Conservation (phyloP, 2,113 vertebrate species). For the Nipponia nippon region DNA sequence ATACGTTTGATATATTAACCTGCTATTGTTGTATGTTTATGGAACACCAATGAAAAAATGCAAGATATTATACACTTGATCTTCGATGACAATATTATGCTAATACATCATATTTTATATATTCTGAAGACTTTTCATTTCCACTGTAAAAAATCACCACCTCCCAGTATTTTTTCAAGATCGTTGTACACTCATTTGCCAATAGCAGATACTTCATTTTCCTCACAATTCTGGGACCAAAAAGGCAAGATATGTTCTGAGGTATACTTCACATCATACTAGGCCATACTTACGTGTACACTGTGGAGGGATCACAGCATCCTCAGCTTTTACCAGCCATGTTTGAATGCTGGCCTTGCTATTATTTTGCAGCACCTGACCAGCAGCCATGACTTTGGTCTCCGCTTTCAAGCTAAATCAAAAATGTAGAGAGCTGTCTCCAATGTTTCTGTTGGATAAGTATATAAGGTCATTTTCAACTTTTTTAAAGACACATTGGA, state of each 20-base stretch:
- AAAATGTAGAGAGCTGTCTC: neutral
- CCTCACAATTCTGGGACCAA: neutral
- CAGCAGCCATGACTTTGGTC: neutral
- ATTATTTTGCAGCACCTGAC: neutral
- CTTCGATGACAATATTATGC: neutral
- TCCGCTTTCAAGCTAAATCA: neutral
- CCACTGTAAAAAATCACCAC: neutral
- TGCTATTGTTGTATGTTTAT: conserved; percentile 1
- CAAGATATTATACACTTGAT: conserved; percentile 2
- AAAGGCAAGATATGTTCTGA: neutral
- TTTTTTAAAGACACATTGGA: neutral
- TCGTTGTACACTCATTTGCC: neutral
- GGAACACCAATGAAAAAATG: neutral
- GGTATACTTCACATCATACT: neutral
- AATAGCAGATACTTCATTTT: neutral
- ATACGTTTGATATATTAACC: conserved; percentile 11
- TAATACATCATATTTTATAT: neutral
- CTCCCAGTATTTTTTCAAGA: neutral
- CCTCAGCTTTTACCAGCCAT: neutral
- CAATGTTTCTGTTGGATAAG: neutral
- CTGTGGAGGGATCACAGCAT: neutral
- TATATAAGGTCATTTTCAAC: neutral
- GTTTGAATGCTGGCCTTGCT: neutral
- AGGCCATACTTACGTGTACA: accelerated
- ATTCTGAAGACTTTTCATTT: neutral